phyloP scores from a whole-genome alignment of 2,113 vertebrate genomes.

The Albula goreensis region DNA sequence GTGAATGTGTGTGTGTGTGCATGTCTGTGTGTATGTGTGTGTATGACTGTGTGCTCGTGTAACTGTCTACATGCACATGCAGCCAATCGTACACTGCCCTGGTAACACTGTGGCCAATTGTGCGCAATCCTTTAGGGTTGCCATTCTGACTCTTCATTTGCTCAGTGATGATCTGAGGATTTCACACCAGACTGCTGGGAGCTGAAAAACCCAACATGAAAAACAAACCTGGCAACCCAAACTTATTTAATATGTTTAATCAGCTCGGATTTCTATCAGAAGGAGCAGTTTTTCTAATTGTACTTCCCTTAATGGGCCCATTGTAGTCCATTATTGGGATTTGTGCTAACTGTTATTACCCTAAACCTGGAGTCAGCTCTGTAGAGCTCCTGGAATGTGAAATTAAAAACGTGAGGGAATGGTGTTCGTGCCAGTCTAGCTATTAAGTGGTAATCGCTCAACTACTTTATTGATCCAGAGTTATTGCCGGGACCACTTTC shows the following conservation, averaged over 20 bases:
- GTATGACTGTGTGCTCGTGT: slow-evolving; percentile 17
- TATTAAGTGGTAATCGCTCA: slow-evolving; percentile 13
- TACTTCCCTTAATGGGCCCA: slow-evolving; percentile 59
- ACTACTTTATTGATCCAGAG: not conserved
- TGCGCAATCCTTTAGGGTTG: not conserved
- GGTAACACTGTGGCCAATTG: no score
- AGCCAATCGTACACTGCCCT: no score
- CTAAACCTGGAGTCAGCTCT: not conserved
- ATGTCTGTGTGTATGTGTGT: not conserved
- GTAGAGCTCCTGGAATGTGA: not conserved
- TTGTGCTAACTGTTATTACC: slow-evolving; percentile 45
- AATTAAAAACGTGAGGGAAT: slow-evolving; percentile 3
- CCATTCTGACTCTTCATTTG: not conserved
- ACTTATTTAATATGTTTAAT: slow-evolving; percentile 56
- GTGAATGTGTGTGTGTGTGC: not conserved
- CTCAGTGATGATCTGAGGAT: slow-evolving; percentile 1
- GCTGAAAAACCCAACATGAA: not conserved
- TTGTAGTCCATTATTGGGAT: slow-evolving; percentile 56
- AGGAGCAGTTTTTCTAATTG: slow-evolving; percentile 30
- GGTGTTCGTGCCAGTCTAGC: not conserved
- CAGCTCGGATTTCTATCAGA: slow-evolving; percentile 44
- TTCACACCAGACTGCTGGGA: not conserved
- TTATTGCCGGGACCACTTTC: slow-evolving; percentile 5
- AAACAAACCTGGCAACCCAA: not conserved
- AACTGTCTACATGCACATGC: not conserved